A percentile compares a stretch with the other conserved stretches of the same genome.
phyloP scores from a whole-genome alignment of 2,113 vertebrate genomes.

The Gasterosteus nipponicus region DNA sequence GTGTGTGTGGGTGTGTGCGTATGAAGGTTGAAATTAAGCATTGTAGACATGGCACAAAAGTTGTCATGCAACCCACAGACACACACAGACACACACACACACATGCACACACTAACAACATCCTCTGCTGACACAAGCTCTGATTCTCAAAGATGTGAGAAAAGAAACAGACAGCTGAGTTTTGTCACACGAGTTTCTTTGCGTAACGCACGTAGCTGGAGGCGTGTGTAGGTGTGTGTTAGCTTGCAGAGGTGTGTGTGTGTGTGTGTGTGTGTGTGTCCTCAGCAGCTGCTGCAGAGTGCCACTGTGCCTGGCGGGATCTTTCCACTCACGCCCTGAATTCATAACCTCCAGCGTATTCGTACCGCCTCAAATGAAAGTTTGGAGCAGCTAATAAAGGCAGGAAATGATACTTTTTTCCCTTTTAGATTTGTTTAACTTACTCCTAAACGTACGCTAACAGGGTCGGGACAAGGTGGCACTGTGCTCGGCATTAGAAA shows the following conservation, averaged over 20 bases:
- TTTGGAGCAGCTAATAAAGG: slow-evolving; percentile 57
- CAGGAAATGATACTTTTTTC: slow-evolving; percentile 47
- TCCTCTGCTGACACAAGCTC: slow-evolving; percentile 19
- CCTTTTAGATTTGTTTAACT: slow-evolving; percentile 7
- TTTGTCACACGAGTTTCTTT: slow-evolving; percentile 23
- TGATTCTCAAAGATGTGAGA: slow-evolving; percentile 17
- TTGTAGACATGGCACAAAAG: slow-evolving; percentile 21
- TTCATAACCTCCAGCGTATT: slow-evolving; percentile 33
- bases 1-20: neutral
- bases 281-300: slow-evolving; percentile 38
- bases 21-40: slow-evolving; percentile 17
- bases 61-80: slow-evolving; percentile 21
- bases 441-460: slow-evolving; percentile 44
- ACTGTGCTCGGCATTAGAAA: slow-evolving; percentile 52
- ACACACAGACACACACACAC: neutral
- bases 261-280: slow-evolving; percentile 24
- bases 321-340: slow-evolving; percentile 51
- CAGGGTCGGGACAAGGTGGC: slow-evolving; percentile 52
- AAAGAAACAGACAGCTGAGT: slow-evolving; percentile 17
- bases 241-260: slow-evolving; percentile 20
- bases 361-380: slow-evolving; percentile 19
- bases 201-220: slow-evolving; percentile 24
- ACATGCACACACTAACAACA: neutral
- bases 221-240: slow-evolving; percentile 38
- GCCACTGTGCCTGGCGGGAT: slow-evolving; percentile 29